Percentiles rank a stretch among this genome's conserved stretches.
Evolutionary conservation across 2,797 vertebrate genomes (phyloP).

Genomic region (Coluber constrictor): DNA sequence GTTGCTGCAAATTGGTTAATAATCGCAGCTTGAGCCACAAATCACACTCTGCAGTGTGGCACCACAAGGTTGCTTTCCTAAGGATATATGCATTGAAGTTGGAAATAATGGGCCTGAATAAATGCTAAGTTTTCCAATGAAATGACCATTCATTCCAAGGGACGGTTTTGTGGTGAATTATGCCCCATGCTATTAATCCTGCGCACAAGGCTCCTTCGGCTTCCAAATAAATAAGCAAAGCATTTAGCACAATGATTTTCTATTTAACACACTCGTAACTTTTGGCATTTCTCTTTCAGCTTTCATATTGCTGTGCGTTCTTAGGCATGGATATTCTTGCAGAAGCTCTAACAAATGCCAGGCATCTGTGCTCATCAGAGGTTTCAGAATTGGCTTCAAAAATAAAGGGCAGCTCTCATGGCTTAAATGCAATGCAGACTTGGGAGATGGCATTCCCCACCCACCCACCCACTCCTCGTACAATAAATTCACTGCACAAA

Average conservation of each 20-base stretch:
- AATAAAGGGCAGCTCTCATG: background rate
- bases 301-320: background rate
- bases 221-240: background rate
- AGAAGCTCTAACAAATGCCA: background rate
- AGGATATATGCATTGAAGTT: background rate
- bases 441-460: background rate
- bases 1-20: constrained; percentile 15
- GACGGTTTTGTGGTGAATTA: background rate
- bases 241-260: background rate
- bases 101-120: background rate
- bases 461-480: too few species aligned
- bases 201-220: background rate
- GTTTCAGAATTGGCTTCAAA: background rate
- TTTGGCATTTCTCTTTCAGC: background rate
- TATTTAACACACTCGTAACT: background rate
- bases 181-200: background rate
- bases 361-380: background rate
- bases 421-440: background rate
- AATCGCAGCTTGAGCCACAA: background rate
- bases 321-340: background rate
- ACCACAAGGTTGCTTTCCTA: background rate
- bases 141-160: background rate
- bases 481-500: background rate
- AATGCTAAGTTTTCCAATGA: background rate
- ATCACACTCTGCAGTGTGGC: background rate